Evolutionary conservation across 2,797 vertebrate genomes (phyloP).

Genomic region (Gymnothorax reevesii): DNA sequence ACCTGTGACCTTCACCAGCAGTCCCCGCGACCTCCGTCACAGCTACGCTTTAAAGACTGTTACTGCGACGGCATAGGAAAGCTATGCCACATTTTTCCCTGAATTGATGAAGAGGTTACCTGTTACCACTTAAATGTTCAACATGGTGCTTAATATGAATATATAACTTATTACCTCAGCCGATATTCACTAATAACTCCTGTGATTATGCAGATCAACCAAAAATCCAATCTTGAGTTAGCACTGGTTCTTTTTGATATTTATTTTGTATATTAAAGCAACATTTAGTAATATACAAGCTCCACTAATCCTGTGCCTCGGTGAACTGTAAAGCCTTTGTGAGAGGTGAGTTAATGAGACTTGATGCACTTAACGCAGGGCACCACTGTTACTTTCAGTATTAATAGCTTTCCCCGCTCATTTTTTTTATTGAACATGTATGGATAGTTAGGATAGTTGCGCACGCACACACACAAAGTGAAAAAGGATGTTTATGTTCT

Average conservation of each 20-base stretch:
- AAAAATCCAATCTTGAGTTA: conserved; percentile 62
- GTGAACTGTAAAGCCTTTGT: neutral
- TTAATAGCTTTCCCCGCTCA: neutral
- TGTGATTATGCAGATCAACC: conserved; percentile 74
- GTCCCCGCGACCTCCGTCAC: conserved; percentile 10
- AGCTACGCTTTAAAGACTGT: conserved; percentile 44
- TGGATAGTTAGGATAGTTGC: neutral
- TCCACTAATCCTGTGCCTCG: neutral
- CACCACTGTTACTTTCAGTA: conserved; percentile 3
- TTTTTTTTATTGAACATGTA: neutral
- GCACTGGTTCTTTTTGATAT: conserved; percentile 54
- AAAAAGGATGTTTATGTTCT: neutral
- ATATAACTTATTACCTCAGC: conserved; percentile 94
- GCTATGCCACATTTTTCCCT: conserved; percentile 22
- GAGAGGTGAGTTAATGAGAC: neutral
- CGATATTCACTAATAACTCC: conserved; percentile 38
- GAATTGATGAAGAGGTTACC: conserved; percentile 46
- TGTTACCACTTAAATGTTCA: conserved; percentile 57
- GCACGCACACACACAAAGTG: neutral
- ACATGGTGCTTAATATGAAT: conserved; percentile 78
- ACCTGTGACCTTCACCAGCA: conserved; percentile 76
- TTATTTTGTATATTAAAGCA: conserved; percentile 1
- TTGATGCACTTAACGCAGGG: neutral
- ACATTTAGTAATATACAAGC: neutral
- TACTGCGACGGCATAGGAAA: conserved; percentile 10